Conservation (phyloP, 2,888 invertebrate species). For the Plemyria rubiginata region DNA sequence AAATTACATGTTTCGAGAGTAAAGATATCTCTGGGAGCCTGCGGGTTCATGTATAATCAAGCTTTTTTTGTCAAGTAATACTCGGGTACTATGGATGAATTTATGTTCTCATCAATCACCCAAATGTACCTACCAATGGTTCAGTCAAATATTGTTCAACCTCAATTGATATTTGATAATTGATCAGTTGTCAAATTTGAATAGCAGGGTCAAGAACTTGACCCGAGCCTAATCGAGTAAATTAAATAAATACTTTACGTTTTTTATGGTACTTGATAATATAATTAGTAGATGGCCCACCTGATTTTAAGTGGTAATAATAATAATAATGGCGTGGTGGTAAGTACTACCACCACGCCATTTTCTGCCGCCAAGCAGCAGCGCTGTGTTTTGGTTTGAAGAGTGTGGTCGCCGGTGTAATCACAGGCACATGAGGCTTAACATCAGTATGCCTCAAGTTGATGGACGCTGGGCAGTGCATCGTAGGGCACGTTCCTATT, state of each 20-base stretch:
- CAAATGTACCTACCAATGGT: conserved; percentile 49
- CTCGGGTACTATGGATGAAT: conserved; percentile 47
- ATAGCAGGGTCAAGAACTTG: conserved; percentile 26
- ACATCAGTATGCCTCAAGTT: too few relatives aligned
- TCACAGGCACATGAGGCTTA: too few relatives aligned
- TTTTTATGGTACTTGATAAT: too few relatives aligned
- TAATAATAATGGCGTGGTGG: too few relatives aligned
- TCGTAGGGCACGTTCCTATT: too few relatives aligned
- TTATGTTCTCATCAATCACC: conserved; percentile 67
- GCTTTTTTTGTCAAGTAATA: conserved; percentile 24
- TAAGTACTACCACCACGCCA: too few relatives aligned
- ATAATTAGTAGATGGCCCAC: too few relatives aligned
- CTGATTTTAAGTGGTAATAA: too few relatives aligned
- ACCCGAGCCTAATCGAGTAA: conserved; percentile 9
- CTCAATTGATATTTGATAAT: conserved; percentile 56
- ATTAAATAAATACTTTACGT: conserved; percentile 1
- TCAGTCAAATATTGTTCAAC: conserved; percentile 52
- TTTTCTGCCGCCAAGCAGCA: too few relatives aligned
- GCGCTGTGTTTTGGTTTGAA: too few relatives aligned
- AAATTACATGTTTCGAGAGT: conserved; percentile 25
- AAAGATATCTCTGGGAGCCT: conserved; percentile 13
- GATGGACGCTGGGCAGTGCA: too few relatives aligned
- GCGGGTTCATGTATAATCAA: conserved; percentile 14
- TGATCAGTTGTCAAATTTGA: conserved; percentile 39
- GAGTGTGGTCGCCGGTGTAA: too few relatives aligned